Base-by-base conservation (phyloP, 2,797 vertebrate species). In the Parauchenoglanis ngamensis region DNA sequence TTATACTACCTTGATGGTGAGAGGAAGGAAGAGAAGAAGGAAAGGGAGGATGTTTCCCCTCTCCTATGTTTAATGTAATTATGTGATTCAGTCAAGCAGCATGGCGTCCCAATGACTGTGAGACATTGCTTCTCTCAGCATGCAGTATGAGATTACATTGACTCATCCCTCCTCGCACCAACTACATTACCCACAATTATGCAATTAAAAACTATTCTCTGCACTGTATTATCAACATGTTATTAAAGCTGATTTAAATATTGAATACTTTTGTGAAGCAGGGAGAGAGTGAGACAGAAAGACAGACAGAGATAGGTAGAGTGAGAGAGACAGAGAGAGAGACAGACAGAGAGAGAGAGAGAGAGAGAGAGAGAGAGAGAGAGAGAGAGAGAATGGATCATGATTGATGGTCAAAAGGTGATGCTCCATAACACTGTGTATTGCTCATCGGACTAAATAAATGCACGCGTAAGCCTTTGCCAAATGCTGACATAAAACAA, bases 41-140 rank as follows among this genome's bases (percentile, higher is more conserved):
- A 63, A 59, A 54, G 67, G 57, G 35, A 80, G 77, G 84, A 70
- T 67, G 77, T 86, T 85, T 68, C 63, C 83, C 40, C 77, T 87
- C 88, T 85, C 67, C 77, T 82, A 85, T 83, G 54, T 82, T 87
- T 88, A 88, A 90, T 89, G 84, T 72, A 86, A 89, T 90, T 89
- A 90, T 82, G 78, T 67, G 86, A 82, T 87, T 88, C 83, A 89
- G 87, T 76, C 61, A 49, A 79, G 83, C 52, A 84, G 83, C 85
- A 83, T 83, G 87, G 83, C 67, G 76, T 89, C 85, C 83, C 72
- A 76, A 72, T 78, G 72, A 87, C 84, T 83, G 67, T 72, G 83
- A 86, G 76, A 87, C 80, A 46, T 56, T 61, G 88, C 59, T 67
- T 76, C 40, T 81, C 78, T 61, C 86, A 67, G 63, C 87, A 83